Evolutionary conservation across 2,113 vertebrate species (phyloP), one percentile per base, ranked within the genome.

Genomic region (Corythoichthys haematopterus): DNA sequence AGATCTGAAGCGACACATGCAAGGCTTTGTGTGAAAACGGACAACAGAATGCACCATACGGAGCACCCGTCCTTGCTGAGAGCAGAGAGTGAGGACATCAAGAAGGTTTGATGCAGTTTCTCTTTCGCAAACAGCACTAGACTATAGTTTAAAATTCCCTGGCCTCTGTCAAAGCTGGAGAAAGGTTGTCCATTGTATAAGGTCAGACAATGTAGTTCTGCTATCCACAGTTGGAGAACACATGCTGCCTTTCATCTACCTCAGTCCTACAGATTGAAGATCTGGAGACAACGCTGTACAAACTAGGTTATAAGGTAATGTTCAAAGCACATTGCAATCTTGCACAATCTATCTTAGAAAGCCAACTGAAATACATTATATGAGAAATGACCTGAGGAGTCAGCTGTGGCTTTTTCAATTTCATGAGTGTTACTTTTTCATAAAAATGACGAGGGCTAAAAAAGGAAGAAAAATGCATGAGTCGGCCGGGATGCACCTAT

Each of bases 391-490:
- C 35, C 28, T 69, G 63, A 67, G 64, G 71, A 82, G 64, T 81
- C 68, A 66, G 75, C 69, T 64, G 62, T 67, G 71, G 60, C 65
- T 79, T 83, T 83, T 82, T 81, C 74, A 85, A 87, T 84, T 87
- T 82, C 48, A 68, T 28, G 67, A 76, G 69, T 78, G 85, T 88
- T 84, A 80, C 77, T 83, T 79, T 84, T 85, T 81, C 83, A 86
- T 84, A 78, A 86, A 80, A 70, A 47, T 43, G 60, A 40, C n/a
- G 52, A 37, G 66, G 47, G 57, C 62, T 72, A 71, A 81, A 79
- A 82, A 86, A 15, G 65, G 69, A 47, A 65, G 61, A 65, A 76
- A 79, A 70, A 80, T 56, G 72, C 71, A 74, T 43, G 57, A 60
- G 60, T 45, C 53, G 40, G 48, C 65, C 65, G 61, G n/a, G 52